phyloP scores from a whole-genome alignment of 2,797 vertebrate species.

The Meda fulgida region DNA sequence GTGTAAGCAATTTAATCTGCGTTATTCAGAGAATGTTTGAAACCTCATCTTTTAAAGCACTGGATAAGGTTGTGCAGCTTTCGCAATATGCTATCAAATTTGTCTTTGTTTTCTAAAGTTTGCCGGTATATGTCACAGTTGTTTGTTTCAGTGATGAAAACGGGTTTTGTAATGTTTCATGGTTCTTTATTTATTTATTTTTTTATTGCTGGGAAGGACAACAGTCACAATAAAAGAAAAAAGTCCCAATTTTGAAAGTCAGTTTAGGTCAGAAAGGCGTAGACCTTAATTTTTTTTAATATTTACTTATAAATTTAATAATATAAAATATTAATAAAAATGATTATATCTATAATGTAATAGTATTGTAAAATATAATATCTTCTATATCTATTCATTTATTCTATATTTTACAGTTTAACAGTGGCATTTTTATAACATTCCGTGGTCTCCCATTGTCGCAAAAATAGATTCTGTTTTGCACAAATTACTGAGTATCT shows the following conservation, averaged over 20 bases:
- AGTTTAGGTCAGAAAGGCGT: neutral
- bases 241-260: slow-evolving; percentile 1
- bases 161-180: neutral
- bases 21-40: slow-evolving; percentile 34
- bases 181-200: neutral
- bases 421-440: slow-evolving; percentile 26
- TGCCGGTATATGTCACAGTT: neutral
- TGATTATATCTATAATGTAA: slow-evolving; percentile 13
- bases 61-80: slow-evolving; percentile 10
- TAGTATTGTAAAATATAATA: slow-evolving; percentile 22
- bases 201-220: neutral
- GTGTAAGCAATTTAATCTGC: slow-evolving; percentile 28
- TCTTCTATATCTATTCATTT: slow-evolving; percentile 38
- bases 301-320: neutral
- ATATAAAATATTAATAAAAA: slow-evolving; percentile 2
- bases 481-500: slow-evolving; percentile 53
- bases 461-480: slow-evolving; percentile 40
- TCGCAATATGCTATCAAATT: neutral
- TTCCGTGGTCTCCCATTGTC: slow-evolving; percentile 27
- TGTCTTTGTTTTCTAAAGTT: neutral
- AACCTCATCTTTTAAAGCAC: slow-evolving; percentile 1
- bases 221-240: neutral
- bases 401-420: slow-evolving; percentile 39
- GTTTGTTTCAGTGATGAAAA: slow-evolving; percentile 14
- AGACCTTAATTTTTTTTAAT: neutral